Percentiles rank a stretch among this genome's conserved stretches.
phyloP scores from a whole-genome alignment of 2,113 vertebrate genomes.

The Phylloscopus trochilus region DNA sequence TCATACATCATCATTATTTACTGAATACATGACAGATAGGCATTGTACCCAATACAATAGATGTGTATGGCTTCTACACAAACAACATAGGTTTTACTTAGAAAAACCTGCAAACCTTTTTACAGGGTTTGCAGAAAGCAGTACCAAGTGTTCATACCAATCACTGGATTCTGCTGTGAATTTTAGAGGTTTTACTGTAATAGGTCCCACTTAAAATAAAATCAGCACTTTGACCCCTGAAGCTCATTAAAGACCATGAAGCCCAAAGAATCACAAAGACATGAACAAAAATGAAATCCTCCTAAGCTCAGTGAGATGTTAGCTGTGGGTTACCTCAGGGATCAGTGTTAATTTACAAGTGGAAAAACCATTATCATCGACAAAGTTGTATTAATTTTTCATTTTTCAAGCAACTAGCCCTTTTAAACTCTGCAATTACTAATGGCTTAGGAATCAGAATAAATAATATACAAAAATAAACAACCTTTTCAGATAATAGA shows the following conservation, averaged over 20 bases:
- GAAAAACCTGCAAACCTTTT: not conserved
- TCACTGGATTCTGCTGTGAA: not conserved
- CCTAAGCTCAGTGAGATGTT: not conserved
- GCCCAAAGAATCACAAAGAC: not conserved
- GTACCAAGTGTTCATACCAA: not conserved
- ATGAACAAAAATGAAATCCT: not conserved
- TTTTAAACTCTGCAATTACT: not conserved
- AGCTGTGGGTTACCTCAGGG: not conserved
- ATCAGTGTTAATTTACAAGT: slow-evolving; percentile 3
- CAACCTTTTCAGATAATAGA: not conserved
- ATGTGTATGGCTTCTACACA: not conserved
- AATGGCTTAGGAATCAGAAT: not conserved
- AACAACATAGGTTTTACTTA: not conserved
- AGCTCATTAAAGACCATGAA: not conserved
- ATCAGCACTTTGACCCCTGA: not conserved
- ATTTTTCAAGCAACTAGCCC: not conserved
- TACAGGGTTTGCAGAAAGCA: not conserved
- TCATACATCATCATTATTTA: not conserved
- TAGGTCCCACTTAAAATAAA: not conserved
- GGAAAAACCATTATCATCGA: not conserved
- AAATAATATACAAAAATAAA: not conserved
- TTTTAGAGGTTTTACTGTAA: not conserved
- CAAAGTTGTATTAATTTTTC: not conserved
- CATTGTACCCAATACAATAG: not conserved
- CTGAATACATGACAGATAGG: not conserved